phyloP scores from a whole-genome alignment of 2,113 vertebrate genomes.

The Alligator sinensis region DNA sequence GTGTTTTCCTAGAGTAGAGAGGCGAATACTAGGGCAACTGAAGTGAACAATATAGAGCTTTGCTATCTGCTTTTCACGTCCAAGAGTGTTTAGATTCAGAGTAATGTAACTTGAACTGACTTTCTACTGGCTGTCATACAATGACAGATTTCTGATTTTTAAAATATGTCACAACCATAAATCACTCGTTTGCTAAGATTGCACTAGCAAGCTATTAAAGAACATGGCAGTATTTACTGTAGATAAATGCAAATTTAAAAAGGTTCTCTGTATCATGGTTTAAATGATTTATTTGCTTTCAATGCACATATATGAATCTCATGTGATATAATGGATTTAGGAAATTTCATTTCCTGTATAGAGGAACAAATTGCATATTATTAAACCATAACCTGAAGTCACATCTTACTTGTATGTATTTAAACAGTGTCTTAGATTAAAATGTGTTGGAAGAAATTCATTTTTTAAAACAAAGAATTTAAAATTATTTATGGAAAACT shows the following conservation, averaged over 20 bases:
- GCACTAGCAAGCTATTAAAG: constrained; percentile 82
- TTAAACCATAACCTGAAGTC: constrained; percentile 54
- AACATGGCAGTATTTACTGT: constrained; percentile 82
- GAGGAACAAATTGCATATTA: constrained; percentile 76
- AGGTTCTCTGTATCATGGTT: constrained; percentile 79
- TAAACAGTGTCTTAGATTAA: constrained; percentile 28
- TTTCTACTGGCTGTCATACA: constrained; percentile 76
- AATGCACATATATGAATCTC: constrained; percentile 73
- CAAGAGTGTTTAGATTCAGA: constrained; percentile 55
- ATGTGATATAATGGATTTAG: constrained; percentile 78
- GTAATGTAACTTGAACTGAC: constrained; percentile 65
- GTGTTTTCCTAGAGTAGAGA: neutral
- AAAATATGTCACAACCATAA: constrained; percentile 81
- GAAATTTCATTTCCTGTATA: constrained; percentile 80
- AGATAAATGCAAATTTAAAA: constrained; percentile 81
- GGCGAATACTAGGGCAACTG: neutral
- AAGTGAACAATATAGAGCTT: constrained; percentile 18
- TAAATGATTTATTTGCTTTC: constrained; percentile 83
- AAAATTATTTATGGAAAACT: neutral
- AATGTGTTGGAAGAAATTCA: constrained; percentile 1
- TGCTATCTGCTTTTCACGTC: constrained; percentile 44
- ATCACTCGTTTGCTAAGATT: constrained; percentile 85
- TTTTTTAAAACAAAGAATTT: neutral
- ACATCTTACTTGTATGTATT: constrained; percentile 23
- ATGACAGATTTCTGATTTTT: constrained; percentile 86